Conservation (phyloP, 2,113 vertebrate species). For the Syngnathus scovelli region DNA sequence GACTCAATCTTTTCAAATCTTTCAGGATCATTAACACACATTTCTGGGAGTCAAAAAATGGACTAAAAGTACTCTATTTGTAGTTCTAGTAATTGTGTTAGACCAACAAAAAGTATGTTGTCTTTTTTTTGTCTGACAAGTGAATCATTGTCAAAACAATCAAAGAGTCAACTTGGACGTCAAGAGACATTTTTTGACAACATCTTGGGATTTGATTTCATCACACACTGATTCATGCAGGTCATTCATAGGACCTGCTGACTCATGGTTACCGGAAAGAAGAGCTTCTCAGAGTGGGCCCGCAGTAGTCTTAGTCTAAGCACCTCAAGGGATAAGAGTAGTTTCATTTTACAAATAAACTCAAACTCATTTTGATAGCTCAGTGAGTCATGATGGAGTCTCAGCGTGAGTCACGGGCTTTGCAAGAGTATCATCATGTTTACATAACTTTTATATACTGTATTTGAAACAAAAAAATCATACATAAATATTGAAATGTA, state of each 20-base stretch:
- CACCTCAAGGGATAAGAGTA: conserved; percentile 3
- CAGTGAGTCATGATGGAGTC: conserved; percentile 4
- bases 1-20: background rate
- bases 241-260: conserved; percentile 27
- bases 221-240: conserved; percentile 22
- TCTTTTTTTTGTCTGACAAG: conserved; percentile 19
- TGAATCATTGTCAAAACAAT: conserved; percentile 49
- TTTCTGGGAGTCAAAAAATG: conserved; percentile 5
- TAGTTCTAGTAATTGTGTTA: background rate
- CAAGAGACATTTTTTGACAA: conserved; percentile 14
- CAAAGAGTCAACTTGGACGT: conserved; percentile 9
- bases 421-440: background rate
- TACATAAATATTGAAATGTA: background rate
- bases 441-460: background rate
- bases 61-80: conserved; percentile 1
- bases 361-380: conserved; percentile 6
- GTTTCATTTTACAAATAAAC: background rate
- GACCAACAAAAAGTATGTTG: background rate
- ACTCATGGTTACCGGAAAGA: conserved; percentile 38
- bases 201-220: conserved; percentile 22
- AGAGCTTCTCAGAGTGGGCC: conserved; percentile 3
- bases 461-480: background rate
- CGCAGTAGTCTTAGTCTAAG: background rate
- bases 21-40: conserved; percentile 24
- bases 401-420: background rate